Evolutionary conservation across 2,888 invertebrate genomes (phyloP).

Genomic region (Calliopum simillimum): DNA sequence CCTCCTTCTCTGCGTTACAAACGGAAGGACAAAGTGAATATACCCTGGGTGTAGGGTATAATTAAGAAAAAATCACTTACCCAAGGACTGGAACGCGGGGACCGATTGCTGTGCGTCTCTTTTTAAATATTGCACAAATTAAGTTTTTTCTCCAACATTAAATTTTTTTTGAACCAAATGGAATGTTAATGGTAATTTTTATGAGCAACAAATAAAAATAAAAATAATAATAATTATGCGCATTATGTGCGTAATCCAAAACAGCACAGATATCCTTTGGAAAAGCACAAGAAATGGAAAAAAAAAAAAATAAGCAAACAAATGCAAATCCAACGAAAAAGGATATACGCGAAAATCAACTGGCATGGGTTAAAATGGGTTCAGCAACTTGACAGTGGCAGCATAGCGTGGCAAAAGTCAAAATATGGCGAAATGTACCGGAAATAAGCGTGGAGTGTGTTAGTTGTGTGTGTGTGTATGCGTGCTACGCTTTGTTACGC

Average conservation of each 20-base stretch:
- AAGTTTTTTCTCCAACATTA: too few relatives aligned
- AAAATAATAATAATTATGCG: constrained; percentile 11
- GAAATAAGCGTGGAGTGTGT: background rate
- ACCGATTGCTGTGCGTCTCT: background rate
- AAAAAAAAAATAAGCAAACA: background rate
- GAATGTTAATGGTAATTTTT: constrained; percentile 24
- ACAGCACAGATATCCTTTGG: too few relatives aligned
- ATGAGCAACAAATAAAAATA: constrained; percentile 8
- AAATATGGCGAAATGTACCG: constrained; percentile 4
- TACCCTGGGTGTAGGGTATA: too few relatives aligned
- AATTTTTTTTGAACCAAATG: background rate
- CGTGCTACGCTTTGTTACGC: constrained; percentile 4
- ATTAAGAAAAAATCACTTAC: background rate
- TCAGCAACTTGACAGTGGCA: background rate
- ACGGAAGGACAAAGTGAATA: too few relatives aligned
- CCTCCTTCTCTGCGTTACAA: too few relatives aligned
- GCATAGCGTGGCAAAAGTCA: background rate
- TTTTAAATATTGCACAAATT: background rate
- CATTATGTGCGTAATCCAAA: constrained; percentile 18
- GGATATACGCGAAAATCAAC: background rate
- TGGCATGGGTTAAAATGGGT: background rate
- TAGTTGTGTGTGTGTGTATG: background rate
- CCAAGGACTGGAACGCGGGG: background rate
- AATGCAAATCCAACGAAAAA: background rate
- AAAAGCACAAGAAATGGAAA: background rate